Evolutionary conservation across 2,888 invertebrate genomes (phyloP), one percentile per base, ranked within the genome.

Genomic region (Caenorhabditis drosophilae): DNA sequence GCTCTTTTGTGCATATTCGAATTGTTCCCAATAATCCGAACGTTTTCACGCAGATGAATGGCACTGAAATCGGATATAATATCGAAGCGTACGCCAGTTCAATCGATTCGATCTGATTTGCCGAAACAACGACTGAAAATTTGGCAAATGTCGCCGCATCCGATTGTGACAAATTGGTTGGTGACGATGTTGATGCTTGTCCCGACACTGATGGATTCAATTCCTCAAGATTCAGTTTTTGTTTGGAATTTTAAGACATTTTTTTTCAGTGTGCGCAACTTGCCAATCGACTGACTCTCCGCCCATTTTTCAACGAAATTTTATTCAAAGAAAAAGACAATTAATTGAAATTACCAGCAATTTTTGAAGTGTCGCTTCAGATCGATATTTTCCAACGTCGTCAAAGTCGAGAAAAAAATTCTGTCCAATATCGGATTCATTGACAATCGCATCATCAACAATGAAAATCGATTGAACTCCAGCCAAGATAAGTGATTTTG

Each of bases 401-500:
- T 90, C 89, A 62, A 88, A 85, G 81, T 92, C 92, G 80, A 97
- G 85, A 85, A 98, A 97, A 85, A 98, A 98, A 85, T 97, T 98
- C 80, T 90, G 54, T 16, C 64, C 67, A 25, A 67, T 35, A 35
- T 73, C 73, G 1, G 62, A 41, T 18, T n/a, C 81, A 61, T 18
- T 83, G 3, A 71, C 71, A 2, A 22, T 15, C 12, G 48, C 64
- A 31, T 67, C 84, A 79, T 87, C 87, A 18, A 87, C 80, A 27
- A 87, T 84, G 2, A 84, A 84, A 48, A 84, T 74, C 18, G 68
- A 67, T 1, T 78, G 71, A 41, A 83, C 80, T 34, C 97, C 97
- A 48, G 98, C 96, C 35, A 99, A 86, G 12, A 98, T 91, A 27
- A 99, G 88, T 25, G 93, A 92, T 85, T 99, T 98, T 26, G 98